Base-by-base conservation (phyloP, 2,888 invertebrate species). In the Nomada fucata region DNA sequence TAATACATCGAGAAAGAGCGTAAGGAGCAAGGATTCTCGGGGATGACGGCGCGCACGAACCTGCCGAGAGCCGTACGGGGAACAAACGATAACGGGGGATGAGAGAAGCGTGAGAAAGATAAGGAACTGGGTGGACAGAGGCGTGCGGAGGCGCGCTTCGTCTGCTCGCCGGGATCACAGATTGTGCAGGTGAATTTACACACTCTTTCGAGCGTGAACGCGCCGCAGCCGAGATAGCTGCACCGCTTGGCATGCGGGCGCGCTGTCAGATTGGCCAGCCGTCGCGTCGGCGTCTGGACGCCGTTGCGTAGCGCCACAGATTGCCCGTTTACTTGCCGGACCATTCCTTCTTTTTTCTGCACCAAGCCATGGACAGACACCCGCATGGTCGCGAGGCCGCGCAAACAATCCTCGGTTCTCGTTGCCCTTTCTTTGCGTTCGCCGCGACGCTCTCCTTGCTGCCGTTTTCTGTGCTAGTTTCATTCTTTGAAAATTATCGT, bases 121-220 rank as follows among this genome's bases (percentile, higher is more conserved):
- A 76, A 53, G 67, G 42, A 69, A 26, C 20, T 23, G 18, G 57
- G 18, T 4, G n/a, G 70, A 67, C 18, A 70, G 55, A 9, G 29
- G 53, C 18, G 52, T 29, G 52, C 36, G 36, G 59, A 63, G 59
- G 61, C 20, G 47, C n/a, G 53, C 29, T 18, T 59, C 47, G 63
- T 75, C 26, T 57, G 59, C 63, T n/a, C 65, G 53, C 52, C 75
- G 63, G 84, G 71, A 69, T 80, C 80, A 61, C 70, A 79, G 75
- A 81, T 76, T 67, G 75, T 63, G 83, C 84, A 81, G 83, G 84
- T 83, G 84, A 83, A 77, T 80, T 83, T 81, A 73, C 75, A 77
- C 80, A 76, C 75, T 77, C 69, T 78, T 69, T 73, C 76, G 67
- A 81, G 78, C 84, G 80, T 78, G 76, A 85, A 83, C 70, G 75